Evolutionary conservation across 37 sponge, comb jelly and placozoan genomes (phyloP).

Genomic region (Diacarnus erythraeanus): DNA sequence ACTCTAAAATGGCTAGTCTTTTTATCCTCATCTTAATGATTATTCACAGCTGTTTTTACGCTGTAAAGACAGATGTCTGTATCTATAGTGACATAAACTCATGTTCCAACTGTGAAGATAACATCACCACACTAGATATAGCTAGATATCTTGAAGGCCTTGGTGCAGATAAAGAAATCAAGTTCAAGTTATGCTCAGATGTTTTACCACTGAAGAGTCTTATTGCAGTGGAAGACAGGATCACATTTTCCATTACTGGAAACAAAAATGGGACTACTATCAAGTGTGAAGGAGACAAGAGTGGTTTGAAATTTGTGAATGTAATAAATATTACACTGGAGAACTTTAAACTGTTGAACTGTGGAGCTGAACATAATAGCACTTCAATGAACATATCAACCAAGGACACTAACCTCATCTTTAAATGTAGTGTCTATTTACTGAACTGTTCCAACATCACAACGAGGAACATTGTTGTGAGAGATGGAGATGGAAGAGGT

Average conservation of each 20-base stretch:
- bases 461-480: too few relatives aligned
- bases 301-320: background rate
- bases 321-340: background rate
- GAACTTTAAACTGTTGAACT: background rate
- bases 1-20: too few relatives aligned
- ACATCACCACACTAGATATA: background rate
- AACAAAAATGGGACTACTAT: background rate
- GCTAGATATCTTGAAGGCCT: background rate
- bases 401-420: background rate
- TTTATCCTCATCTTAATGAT: too few relatives aligned
- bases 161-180: background rate
- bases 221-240: background rate
- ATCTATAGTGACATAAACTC: background rate
- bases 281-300: background rate
- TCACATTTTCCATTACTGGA: background rate
- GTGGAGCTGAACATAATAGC: background rate
- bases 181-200: conserved; percentile 7
- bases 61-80: background rate
- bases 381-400: background rate
- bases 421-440: background rate
- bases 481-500: background rate
- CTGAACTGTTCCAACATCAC: background rate
- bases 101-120: background rate
- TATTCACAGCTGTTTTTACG: too few relatives aligned
- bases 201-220: background rate